Percentiles rank a stretch among this genome's conserved stretches.
Evolutionary conservation across 2,113 vertebrate species (phyloP).

Genomic region (Notiomystis cincta): DNA sequence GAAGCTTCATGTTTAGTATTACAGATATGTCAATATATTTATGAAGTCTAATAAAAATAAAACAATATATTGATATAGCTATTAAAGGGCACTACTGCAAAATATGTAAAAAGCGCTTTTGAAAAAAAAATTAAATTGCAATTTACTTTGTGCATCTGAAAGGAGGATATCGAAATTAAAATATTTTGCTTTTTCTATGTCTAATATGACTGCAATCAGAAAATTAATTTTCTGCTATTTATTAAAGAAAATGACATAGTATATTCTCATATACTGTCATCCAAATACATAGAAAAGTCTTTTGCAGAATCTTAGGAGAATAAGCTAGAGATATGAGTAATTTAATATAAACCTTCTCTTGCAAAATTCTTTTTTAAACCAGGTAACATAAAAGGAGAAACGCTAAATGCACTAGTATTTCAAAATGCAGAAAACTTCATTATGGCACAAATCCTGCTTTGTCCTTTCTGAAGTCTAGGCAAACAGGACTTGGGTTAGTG

Average conservation of each 20-base stretch:
- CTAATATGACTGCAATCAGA: not conserved
- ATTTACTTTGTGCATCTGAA: constrained; percentile 17
- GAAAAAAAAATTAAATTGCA: constrained; percentile 1
- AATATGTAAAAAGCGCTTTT: not conserved
- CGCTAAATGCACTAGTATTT: constrained; percentile 4
- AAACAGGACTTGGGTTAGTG: not conserved
- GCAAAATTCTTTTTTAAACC: constrained; percentile 53
- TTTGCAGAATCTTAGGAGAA: not conserved
- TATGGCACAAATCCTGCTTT: not conserved
- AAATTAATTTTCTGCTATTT: constrained; percentile 24
- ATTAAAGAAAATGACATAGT: constrained; percentile 17
- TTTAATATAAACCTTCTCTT: constrained; percentile 48
- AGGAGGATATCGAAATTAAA: constrained; percentile 34
- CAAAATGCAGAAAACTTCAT: constrained; percentile 14
- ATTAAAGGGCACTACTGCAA: constrained; percentile 29
- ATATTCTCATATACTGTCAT: constrained; percentile 51
- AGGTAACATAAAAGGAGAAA: constrained; percentile 14
- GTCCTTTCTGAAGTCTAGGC: not conserved
- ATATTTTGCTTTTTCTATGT: constrained; percentile 2
- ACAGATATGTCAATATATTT: constrained; percentile 46
- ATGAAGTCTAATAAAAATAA: constrained; percentile 48
- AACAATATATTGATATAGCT: not conserved
- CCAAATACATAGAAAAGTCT: constrained; percentile 28
- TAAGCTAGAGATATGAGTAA: constrained; percentile 4
- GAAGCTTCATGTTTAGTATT: constrained; percentile 64